Evolutionary conservation across 2,797 vertebrate species (phyloP), one percentile per base, ranked within the genome.

Genomic region (Lagocephalus sceleratus): DNA sequence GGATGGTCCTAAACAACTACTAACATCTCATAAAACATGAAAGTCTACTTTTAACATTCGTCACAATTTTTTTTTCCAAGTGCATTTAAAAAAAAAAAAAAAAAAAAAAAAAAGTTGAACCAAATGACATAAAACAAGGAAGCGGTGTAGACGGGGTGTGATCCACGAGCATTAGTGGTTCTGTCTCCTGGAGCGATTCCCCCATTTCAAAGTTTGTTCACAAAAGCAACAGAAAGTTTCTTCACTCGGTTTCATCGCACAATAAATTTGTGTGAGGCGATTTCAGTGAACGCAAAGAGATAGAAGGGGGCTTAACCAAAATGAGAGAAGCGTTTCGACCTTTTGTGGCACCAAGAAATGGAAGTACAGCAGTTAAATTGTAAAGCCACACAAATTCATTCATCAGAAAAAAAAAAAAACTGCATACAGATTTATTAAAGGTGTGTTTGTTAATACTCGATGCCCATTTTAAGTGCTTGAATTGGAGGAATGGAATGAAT

Each of bases 41-140:
- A 66, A 74, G 55, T 68, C 54, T 57, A 83, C 64, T 17, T 64
- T 60, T 47, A 49, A 60, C 40, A 22, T 60, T 68, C 47, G 69
- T 50, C 47, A 23, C 51, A 40, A 54, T 77, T 32, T 19, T 6
- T 66, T 77, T 32, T 19, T 6, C 65, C 0, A 71, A 83, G 72
- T 85, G 81, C 75, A 78, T 83, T 81, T 67, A 72, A 80, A 82
- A 66, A 16, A 51, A 58, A 1, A 68, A 72, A 80, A 82, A 66
- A 16, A 51, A 58, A 1, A 63, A 74, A 72, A 78, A 77, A 45
- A 60, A 69, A 1, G 14, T 1, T 59, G 58, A 20, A 55, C 52
- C 57, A 57, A 64, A 60, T 1, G 40, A 57, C 3, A 25, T 12
- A 48, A 73, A 74, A 73, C 12, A 71, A 60, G 52, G 71, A 71